A percentile compares a stretch with the other conserved stretches of the same genome.
Conservation (phyloP, 23 tunicate genomes). For the Diplosoma virens region DNA sequence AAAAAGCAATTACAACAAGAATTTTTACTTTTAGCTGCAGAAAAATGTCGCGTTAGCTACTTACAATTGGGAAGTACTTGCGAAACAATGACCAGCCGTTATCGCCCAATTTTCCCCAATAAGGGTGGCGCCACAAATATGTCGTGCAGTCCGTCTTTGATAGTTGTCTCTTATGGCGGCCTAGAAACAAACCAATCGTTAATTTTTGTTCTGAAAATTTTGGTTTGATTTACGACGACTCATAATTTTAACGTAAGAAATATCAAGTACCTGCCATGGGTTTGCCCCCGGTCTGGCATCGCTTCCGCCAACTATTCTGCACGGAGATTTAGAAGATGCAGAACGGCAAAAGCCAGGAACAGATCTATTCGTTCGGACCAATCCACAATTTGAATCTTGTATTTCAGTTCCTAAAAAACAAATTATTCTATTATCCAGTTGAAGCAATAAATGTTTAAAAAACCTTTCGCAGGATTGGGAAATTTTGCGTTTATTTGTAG, state of each 20-base stretch:
- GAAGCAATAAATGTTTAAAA: no score
- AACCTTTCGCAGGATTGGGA: no score
- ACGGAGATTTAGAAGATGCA: background rate
- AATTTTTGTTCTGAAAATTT: background rate
- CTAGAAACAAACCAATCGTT: background rate
- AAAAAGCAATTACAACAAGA: no score
- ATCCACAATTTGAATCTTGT: no score
- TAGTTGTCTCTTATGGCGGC: background rate
- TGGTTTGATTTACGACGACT: no score
- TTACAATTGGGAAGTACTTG: conserved; percentile 1
- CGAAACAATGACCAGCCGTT: conserved; percentile 26
- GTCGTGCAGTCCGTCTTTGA: no score
- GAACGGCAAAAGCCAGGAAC: conserved; percentile 1
- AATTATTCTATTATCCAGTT: no score
- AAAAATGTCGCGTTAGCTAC: background rate
- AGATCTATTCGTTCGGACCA: background rate
- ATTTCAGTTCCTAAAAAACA: no score
- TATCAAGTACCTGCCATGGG: conserved; percentile 19
- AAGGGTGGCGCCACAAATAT: conserved; percentile 11
- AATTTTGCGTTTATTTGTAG: no score
- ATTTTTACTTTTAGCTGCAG: no score
- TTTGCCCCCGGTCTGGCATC: background rate
- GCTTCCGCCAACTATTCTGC: conserved; percentile 2
- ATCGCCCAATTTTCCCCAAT: conserved; percentile 22
- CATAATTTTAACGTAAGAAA: background rate